A percentile compares a stretch with the other conserved stretches of the same genome.
Evolutionary conservation across 2,888 invertebrate species (phyloP).

Genomic region (Polydrusus cervinus): DNA sequence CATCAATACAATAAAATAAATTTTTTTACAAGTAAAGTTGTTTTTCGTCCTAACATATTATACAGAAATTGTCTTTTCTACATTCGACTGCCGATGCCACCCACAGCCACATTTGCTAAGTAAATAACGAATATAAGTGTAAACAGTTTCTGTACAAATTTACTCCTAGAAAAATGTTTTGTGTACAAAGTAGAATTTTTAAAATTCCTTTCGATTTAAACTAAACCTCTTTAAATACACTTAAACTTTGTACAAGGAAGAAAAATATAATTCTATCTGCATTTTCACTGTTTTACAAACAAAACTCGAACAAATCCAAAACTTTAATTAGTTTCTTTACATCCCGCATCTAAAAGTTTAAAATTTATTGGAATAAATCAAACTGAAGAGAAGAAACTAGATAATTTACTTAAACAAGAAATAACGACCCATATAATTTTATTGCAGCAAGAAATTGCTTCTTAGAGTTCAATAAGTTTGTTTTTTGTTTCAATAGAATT

Average conservation of each 20-base stretch:
- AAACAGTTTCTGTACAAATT: too few species aligned
- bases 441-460: constrained; percentile 34
- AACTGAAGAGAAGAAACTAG: constrained; percentile 43
- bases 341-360: constrained; percentile 34
- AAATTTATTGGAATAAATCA: constrained; percentile 50
- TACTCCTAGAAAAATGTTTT: neutral
- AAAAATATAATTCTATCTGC: constrained; percentile 31
- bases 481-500: constrained; percentile 37
- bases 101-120: too few species aligned
- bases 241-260: neutral
- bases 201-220: neutral
- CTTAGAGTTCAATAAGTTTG: constrained; percentile 32
- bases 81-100: too few species aligned
- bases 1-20: too few species aligned
- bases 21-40: too few species aligned
- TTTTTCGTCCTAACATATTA: too few species aligned
- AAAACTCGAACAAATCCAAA: constrained; percentile 36
- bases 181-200: neutral
- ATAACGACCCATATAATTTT: constrained; percentile 53
- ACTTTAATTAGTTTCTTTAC: constrained; percentile 47
- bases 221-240: neutral
- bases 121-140: too few species aligned
- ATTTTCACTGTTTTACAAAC: constrained; percentile 33
- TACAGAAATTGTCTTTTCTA: too few species aligned
- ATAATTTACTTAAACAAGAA: constrained; percentile 51